These are phyloP conservation scores for Porites lutea DNA, from an alignment of 64 coral and sea anemone species.

Conservation along the genomic window DNA sequence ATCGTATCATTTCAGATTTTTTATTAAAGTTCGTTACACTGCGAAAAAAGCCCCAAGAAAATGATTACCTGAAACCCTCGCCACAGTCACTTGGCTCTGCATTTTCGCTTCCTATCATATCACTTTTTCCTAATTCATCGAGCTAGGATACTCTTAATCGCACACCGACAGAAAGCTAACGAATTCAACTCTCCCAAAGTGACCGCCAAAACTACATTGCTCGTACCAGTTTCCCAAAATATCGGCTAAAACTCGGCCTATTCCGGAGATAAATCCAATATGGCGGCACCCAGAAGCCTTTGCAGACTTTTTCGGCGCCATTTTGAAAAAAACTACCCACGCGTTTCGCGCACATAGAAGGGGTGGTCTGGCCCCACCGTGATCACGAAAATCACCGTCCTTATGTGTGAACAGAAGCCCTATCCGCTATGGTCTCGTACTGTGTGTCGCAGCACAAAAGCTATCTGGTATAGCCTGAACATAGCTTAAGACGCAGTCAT, in stretches of 20 bases:
- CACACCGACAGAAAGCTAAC: constrained; percentile 8
- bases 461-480: no score
- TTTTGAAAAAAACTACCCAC: constrained; percentile 19
- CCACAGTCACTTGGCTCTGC: background rate
- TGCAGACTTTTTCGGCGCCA: constrained; percentile 24
- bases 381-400: background rate
- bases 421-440: no score
- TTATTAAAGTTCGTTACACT: constrained; percentile 22
- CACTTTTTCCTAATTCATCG: background rate
- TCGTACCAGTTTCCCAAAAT: background rate
- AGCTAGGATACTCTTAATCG: background rate
- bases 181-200: constrained; percentile 1
- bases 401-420: no score
- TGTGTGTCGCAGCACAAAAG: no score
- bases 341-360: background rate
- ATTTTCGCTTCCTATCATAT: constrained; percentile 21
- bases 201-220: background rate
- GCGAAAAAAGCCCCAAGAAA: constrained; percentile 30
- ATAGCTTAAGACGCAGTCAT: no score
- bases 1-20: constrained; percentile 57
- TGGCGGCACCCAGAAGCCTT: background rate
- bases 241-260: background rate
- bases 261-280: background rate
- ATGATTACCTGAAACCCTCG: constrained; percentile 32
- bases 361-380: background rate